phyloP scores from a whole-genome alignment of 2,888 invertebrate genomes.

The Isotomurus palustris region DNA sequence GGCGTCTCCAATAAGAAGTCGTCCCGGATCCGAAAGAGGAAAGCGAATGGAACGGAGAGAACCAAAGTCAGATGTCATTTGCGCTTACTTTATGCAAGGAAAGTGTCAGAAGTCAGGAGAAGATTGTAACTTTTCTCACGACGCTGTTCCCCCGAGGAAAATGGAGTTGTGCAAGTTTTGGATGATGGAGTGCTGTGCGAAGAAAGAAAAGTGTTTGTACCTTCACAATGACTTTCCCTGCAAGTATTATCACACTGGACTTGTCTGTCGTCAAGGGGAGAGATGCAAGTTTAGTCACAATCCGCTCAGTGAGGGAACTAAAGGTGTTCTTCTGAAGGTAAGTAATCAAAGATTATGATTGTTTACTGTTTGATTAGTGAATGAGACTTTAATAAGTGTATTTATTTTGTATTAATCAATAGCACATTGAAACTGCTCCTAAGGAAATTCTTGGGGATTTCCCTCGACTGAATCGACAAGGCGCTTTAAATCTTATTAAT shows the following conservation, averaged over 20 bases:
- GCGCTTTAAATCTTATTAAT: constrained; percentile 55
- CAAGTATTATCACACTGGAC: constrained; percentile 91
- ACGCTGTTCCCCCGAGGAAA: constrained; percentile 74
- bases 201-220: constrained; percentile 89
- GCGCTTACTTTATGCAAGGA: constrained; percentile 81
- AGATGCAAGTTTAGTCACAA: constrained; percentile 92
- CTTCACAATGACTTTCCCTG: constrained; percentile 97
- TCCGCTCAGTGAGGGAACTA: constrained; percentile 74
- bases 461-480: constrained; percentile 73
- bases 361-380: not conserved
- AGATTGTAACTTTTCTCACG: constrained; percentile 83
- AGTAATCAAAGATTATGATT: constrained; percentile 20
- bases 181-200: constrained; percentile 89
- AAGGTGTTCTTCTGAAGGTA: constrained; percentile 57
- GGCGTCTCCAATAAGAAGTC: constrained; percentile 14
- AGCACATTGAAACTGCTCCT: constrained; percentile 83
- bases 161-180: constrained; percentile 96
- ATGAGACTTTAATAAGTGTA: not conserved
- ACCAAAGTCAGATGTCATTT: constrained; percentile 61
- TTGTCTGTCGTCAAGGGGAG: constrained; percentile 72
- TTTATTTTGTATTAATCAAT: constrained; percentile 41
- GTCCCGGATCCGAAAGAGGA: constrained; percentile 14
- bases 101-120: constrained; percentile 75
- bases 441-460: constrained; percentile 88
- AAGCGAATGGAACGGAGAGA: constrained; percentile 15